These are phyloP conservation scores for Todiramphus chloris DNA, from an alignment of 2,113 vertebrate species.

Conservation along the genomic window DNA sequence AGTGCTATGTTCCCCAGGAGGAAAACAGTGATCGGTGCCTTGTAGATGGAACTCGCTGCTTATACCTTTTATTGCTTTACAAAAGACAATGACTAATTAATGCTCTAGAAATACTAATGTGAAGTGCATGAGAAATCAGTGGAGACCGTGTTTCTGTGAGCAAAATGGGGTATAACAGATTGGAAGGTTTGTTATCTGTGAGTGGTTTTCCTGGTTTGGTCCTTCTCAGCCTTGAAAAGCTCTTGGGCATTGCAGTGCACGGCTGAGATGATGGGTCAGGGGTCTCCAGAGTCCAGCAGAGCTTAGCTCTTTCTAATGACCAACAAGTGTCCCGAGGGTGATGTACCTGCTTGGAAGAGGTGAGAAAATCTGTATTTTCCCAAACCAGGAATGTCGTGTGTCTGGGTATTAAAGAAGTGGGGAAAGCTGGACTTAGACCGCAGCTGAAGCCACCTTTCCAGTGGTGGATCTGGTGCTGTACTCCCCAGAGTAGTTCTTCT, in stretches of 20 bases:
- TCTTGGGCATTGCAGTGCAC: background rate
- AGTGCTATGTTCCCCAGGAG: background rate
- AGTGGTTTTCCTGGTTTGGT: background rate
- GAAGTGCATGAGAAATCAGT: background rate
- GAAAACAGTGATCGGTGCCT: accelerated
- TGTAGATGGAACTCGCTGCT: background rate
- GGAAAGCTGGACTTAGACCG: background rate
- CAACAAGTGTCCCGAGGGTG: background rate
- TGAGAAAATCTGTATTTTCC: background rate
- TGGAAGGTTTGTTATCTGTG: background rate
- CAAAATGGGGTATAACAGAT: accelerated
- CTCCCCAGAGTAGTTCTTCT: accelerated
- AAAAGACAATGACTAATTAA: background rate
- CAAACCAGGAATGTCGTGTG: background rate
- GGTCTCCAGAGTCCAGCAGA: background rate
- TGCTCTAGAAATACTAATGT: accelerated
- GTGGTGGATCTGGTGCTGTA: accelerated
- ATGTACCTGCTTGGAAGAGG: background rate
- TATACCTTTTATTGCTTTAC: background rate
- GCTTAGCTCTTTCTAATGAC: background rate
- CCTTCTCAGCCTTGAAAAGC: background rate
- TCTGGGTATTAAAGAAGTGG: background rate
- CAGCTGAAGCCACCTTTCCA: background rate
- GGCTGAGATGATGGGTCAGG: background rate
- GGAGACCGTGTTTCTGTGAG: background rate